Conservation (phyloP, 2,888 invertebrate species). For the Phytoseiulus persimilis region DNA sequence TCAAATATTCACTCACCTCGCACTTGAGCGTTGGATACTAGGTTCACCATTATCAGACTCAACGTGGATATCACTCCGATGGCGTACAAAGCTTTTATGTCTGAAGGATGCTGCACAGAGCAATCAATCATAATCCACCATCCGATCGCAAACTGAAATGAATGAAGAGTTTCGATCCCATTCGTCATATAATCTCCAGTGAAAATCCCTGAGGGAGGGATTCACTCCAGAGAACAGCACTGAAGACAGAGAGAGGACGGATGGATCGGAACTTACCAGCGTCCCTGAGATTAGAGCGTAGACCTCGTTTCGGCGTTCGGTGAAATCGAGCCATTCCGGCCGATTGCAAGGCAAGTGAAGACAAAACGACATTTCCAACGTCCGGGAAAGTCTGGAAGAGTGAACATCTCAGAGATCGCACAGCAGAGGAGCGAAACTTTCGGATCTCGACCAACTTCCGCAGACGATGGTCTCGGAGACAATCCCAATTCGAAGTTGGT, state of each 20-base stretch:
- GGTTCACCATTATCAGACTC: slow-evolving; percentile 92
- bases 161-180: too few relatives aligned
- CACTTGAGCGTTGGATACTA: slow-evolving; percentile 88
- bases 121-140: slow-evolving; percentile 99
- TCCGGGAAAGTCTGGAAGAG: background rate
- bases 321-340: slow-evolving; percentile 69
- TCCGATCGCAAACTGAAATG: slow-evolving; percentile 78
- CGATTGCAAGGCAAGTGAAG: slow-evolving; percentile 33
- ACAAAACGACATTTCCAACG: background rate
- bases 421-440: background rate
- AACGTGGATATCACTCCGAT: slow-evolving; percentile 89
- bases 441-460: background rate
- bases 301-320: slow-evolving; percentile 74
- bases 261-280: slow-evolving; percentile 62
- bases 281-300: slow-evolving; percentile 76
- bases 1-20: slow-evolving; percentile 61
- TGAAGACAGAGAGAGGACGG: slow-evolving; percentile 40
- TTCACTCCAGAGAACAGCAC: too few relatives aligned
- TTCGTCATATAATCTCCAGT: too few relatives aligned
- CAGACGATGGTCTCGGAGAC: background rate
- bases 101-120: slow-evolving; percentile 64
- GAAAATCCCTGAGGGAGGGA: too few relatives aligned
- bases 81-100: slow-evolving; percentile 64
- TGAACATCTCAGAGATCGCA: background rate
- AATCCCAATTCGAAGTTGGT: background rate